Conservation (phyloP, 1,140 invertebrate species). For the Drosophila melanica region DNA sequence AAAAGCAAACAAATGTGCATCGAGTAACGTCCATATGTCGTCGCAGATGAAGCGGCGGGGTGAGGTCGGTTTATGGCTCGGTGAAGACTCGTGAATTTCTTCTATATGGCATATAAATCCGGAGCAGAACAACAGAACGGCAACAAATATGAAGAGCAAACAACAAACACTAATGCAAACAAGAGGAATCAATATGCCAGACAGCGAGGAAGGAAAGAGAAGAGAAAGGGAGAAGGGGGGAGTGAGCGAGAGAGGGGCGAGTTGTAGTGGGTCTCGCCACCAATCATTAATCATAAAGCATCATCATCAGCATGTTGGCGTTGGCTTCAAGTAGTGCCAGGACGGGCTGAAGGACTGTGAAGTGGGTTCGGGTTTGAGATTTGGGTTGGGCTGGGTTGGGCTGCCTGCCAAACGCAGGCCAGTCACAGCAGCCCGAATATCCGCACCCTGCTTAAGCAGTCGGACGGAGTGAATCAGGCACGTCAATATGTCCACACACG, state of each 20-base stretch:
- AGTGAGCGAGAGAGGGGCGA: background rate
- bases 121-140: conserved; percentile 49
- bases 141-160: conserved; percentile 69
- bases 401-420: conserved; percentile 51
- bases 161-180: conserved; percentile 72
- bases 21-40: conserved; percentile 68
- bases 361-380: conserved; percentile 6
- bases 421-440: conserved; percentile 21
- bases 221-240: background rate
- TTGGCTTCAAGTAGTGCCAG: conserved; percentile 32
- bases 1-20: conserved; percentile 71
- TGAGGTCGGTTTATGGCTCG: background rate
- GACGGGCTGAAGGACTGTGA: conserved; percentile 16
- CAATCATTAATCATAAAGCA: conserved; percentile 75
- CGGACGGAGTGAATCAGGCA: conserved; percentile 48
- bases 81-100: conserved; percentile 24
- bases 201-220: conserved; percentile 5
- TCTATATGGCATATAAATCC: conserved; percentile 56
- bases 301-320: conserved; percentile 65
- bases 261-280: conserved; percentile 53
- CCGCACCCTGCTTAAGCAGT: conserved; percentile 21
- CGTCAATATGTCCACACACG: conserved; percentile 67
- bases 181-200: conserved; percentile 66
- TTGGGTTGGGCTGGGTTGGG: conserved; percentile 8
- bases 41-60: conserved; percentile 27